These are phyloP conservation scores for Melanaphis sacchari DNA, from an alignment of 1,140 invertebrate species.

Conservation along the genomic window DNA sequence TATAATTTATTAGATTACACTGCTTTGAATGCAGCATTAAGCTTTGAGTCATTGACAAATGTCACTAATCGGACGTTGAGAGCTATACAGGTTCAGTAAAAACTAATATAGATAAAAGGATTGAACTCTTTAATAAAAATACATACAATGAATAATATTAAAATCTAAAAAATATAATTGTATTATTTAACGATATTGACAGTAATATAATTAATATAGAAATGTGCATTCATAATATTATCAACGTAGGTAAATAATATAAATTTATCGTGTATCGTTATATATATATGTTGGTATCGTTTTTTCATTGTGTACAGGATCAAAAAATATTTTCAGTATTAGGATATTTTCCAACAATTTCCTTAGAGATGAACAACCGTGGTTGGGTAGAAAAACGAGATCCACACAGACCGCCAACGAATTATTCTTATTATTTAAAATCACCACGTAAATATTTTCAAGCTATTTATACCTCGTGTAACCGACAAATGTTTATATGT, in stretches of 20 bases:
- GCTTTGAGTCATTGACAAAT: background rate
- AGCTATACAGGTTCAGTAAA: background rate
- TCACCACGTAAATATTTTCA: slow-evolving; percentile 31
- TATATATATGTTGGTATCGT: background rate
- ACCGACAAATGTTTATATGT: background rate
- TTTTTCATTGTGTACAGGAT: slow-evolving; percentile 2
- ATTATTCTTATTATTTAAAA: slow-evolving; percentile 34
- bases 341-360: slow-evolving; percentile 60
- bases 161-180: background rate
- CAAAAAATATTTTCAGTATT: slow-evolving; percentile 61
- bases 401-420: slow-evolving; percentile 44
- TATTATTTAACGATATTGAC: background rate
- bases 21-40: background rate
- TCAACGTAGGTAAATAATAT: background rate
- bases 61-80: background rate
- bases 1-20: background rate
- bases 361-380: slow-evolving; percentile 59
- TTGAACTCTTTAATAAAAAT: background rate
- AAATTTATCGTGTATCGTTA: background rate
- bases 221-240: background rate
- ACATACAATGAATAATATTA: background rate
- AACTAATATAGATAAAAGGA: background rate
- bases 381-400: slow-evolving; percentile 61
- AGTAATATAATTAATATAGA: background rate
- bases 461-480: background rate